Evolutionary conservation across 2,113 vertebrate species (phyloP).

Genomic region (Cardinalis cardinalis): DNA sequence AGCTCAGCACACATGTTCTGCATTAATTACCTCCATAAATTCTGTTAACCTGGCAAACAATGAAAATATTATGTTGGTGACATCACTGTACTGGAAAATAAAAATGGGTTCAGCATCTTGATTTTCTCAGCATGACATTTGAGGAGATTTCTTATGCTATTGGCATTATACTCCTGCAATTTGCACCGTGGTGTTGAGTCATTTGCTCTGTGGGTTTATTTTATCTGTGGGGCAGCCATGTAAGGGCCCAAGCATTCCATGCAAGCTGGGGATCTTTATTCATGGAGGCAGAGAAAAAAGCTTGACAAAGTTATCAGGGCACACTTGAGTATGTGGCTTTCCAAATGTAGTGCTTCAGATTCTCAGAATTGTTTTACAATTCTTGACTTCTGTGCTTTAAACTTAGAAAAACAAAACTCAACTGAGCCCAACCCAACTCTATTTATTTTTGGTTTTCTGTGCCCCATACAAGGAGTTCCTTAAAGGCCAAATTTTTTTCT

Average conservation of each 20-base stretch:
- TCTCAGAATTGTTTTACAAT: not conserved
- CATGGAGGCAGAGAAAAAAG: not conserved
- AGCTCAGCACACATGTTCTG: constrained; percentile 75
- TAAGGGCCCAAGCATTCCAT: not conserved
- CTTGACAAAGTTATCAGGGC: not conserved
- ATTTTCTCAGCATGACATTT: constrained; percentile 54
- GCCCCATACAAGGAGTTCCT: not conserved
- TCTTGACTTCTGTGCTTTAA: not conserved
- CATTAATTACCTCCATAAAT: constrained; percentile 81
- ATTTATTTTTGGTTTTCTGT: not conserved
- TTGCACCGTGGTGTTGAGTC: constrained; percentile 1
- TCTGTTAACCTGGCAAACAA: constrained; percentile 76
- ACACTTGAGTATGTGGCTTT: not conserved
- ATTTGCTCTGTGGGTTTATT: constrained; percentile 26
- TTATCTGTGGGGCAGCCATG: not conserved
- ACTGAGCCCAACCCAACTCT: not conserved
- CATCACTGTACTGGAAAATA: constrained; percentile 71
- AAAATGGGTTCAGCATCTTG: constrained; percentile 63
- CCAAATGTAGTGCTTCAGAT: not conserved
- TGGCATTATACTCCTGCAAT: not conserved
- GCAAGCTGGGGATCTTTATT: not conserved
- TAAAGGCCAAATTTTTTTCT: not conserved
- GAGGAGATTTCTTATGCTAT: not conserved
- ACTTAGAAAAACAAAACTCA: not conserved
- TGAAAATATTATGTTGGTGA: constrained; percentile 75